Base-by-base conservation (phyloP, 2,797 vertebrate species). In the Halcyon chelicuti region DNA sequence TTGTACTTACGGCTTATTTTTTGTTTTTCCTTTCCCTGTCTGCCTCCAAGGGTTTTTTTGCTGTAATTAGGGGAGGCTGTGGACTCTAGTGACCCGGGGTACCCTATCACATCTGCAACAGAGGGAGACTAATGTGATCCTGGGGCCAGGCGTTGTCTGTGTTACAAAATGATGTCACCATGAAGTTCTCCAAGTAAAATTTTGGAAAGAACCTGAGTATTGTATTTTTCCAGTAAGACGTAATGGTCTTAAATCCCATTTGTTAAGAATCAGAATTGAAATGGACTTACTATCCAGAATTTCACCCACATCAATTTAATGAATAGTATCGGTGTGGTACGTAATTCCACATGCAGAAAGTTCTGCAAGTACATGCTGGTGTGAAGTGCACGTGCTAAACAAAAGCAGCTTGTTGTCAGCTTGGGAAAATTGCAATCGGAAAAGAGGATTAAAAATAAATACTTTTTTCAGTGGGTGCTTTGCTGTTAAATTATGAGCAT, bases 1-100 rank as follows among this genome's bases (percentile, higher is more conserved):
- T 97, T 98, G 98, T 94, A 93, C 52, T 84, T 47, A 5, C 12
- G 15, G 44, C 37, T 65, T 22, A 7, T 52, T 35, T 70, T 81
- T 65, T 95, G 54, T 23, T 96, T 92, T 89, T 20, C 16, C 29
- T 37, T 80, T 86, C 35, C 35, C 47, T 61, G 12, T 75, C 28
- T 82, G 28, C 73, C 67, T 74, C 79, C 55, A 73, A 42, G 39
- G 39, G 0, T n/a, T 46, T 51, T 79, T 67, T 62, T 84, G 4
- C 42, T 85, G 72, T 86, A 67, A 40, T 1, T 89, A 46, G 26
- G 12, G 31, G 18, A 76, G 46, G 21, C 51, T 76, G 40, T 88
- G 71, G 55, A 83, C 54, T 84, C 33, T 51, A 42, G 28, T 66
- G 73, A 73, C 28, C 52, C 22, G 7, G 20, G 8, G 12, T 82